phyloP scores from a whole-genome alignment of 1,140 invertebrate species.

The Drosophila sp. region DNA sequence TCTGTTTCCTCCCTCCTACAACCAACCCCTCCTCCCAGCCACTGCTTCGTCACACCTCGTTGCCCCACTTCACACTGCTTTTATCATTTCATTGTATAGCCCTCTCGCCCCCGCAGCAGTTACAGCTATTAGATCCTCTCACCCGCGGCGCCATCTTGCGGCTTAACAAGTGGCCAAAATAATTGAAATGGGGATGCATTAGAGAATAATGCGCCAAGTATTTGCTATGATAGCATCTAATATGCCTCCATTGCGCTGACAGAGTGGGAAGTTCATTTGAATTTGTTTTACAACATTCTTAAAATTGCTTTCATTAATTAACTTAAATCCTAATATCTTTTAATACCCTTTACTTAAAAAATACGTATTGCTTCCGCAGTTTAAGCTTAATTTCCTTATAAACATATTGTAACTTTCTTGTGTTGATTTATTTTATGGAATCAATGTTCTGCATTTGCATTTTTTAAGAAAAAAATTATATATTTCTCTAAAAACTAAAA shows the following conservation, averaged over 20 bases:
- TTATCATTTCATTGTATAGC: slow-evolving; percentile 21
- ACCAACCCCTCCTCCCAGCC: background rate
- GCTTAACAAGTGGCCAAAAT: slow-evolving; percentile 59
- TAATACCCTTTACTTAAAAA: no score
- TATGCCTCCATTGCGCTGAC: background rate
- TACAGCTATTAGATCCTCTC: background rate
- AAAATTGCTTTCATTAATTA: background rate
- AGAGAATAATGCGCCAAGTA: background rate
- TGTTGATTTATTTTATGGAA: no score
- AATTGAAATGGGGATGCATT: slow-evolving; percentile 8
- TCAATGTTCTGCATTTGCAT: no score
- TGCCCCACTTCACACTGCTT: slow-evolving; percentile 14
- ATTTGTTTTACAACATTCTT: no score
- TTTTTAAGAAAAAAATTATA: no score
- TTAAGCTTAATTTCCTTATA: no score
- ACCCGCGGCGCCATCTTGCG: slow-evolving; percentile 66
- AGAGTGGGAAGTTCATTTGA: no score
- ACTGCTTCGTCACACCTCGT: background rate
- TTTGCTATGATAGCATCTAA: slow-evolving; percentile 12
- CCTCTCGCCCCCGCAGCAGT: background rate
- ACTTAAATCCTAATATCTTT: background rate
- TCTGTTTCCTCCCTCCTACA: no score
- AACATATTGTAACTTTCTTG: no score
- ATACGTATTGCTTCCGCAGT: no score
- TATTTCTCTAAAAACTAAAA: no score